Evolutionary conservation across 2,888 invertebrate genomes (phyloP).

Genomic region (Andrena praecox): DNA sequence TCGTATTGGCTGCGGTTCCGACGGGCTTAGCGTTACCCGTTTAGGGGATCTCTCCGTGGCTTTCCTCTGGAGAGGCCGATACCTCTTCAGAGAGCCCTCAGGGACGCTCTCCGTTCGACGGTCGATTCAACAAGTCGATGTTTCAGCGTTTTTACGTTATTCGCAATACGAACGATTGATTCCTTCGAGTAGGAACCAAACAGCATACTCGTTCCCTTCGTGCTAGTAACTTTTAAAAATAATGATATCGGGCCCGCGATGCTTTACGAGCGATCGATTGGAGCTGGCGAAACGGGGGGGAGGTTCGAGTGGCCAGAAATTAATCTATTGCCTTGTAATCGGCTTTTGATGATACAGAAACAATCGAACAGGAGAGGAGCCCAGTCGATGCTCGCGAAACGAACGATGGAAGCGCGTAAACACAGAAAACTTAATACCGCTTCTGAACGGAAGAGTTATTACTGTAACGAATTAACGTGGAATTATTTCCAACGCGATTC

Average conservation of each 20-base stretch:
- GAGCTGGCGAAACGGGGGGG: slow-evolving; percentile 13
- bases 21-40: slow-evolving; percentile 79
- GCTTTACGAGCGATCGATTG: background rate
- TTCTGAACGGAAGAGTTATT: slow-evolving; percentile 56
- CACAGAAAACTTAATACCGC: slow-evolving; percentile 71
- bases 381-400: background rate
- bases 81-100: slow-evolving; percentile 26
- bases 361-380: slow-evolving; percentile 67
- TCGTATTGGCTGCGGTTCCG: slow-evolving; percentile 82
- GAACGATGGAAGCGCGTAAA: slow-evolving; percentile 44
- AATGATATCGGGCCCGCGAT: too few species aligned
- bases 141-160: background rate
- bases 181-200: background rate
- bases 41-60: slow-evolving; percentile 73
- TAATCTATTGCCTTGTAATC: slow-evolving; percentile 83
- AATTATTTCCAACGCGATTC: slow-evolving; percentile 8
- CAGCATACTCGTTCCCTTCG: too few species aligned
- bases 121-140: slow-evolving; percentile 68
- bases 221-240: background rate
- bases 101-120: slow-evolving; percentile 16
- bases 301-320: slow-evolving; percentile 76
- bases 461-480: slow-evolving; percentile 13
- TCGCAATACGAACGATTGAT: background rate
- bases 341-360: slow-evolving; percentile 81
- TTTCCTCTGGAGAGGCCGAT: slow-evolving; percentile 52